Evolutionary conservation across 2,888 invertebrate species (phyloP), one percentile per base, ranked within the genome.

Genomic region (Cabera pusaria): DNA sequence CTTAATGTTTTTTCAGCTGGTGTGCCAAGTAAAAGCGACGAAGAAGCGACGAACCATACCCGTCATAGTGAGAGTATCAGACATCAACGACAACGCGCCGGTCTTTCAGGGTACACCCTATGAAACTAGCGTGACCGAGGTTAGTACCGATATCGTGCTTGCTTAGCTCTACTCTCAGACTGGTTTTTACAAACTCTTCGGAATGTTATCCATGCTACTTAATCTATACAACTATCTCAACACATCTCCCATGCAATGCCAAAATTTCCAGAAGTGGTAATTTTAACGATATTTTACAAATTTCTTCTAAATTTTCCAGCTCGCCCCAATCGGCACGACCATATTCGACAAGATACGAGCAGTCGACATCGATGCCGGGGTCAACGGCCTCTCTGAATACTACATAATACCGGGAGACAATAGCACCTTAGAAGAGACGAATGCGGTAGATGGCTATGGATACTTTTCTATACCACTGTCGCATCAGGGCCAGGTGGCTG

Each of bases 51-150:
- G 95, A 52, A 95, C 94, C 47, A 95, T 96, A 75, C 97, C 97
- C 37, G 93, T 97, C 58, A 96, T 97, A 71, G 96, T 96, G 53
- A 91, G 97, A 81, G 95, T 97, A 60, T 96, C 95, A 18, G 97
- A 97, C 84, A 93, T 97, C 72, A 97, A 97, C 72, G 97, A 97
- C 82, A 97, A 97, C 81, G 93, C 94, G 32, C 97, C 97, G 12
- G 90, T 93, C 64, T 97, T 97, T 82, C 90, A 94, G 70, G 94
- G 94, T 68, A 93, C 93, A 42, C 96, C 96, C 25, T 97, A 97
- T 73, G 93, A 94, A 79, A 93, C 95, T 39, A 93, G 92, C 46
- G 94, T 97, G 52, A 93, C 96, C 14, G 97, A 97, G 93, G 96
- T 97, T 89, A 34, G 20, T 29, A n/a, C n/a, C n/a, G n/a, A n/a